Evolutionary conservation across 2,888 invertebrate species (phyloP).

Genomic region (Penaeus monodon): DNA sequence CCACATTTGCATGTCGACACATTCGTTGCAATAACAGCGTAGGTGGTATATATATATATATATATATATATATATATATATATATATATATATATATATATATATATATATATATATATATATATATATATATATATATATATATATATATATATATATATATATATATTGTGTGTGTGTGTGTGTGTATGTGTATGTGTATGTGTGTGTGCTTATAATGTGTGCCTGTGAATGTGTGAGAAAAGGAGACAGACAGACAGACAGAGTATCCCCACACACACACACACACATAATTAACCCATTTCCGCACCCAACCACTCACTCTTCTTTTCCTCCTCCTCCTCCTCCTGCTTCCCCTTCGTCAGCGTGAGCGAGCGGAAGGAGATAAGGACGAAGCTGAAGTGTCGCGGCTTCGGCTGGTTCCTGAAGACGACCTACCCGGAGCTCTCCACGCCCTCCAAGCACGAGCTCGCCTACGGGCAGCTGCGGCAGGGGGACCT

Average conservation of each 20-base stretch:
- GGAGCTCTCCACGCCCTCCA: conserved; percentile 35
- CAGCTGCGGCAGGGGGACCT: conserved; percentile 29
- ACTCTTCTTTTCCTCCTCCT: no score
- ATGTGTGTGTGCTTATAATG: conserved; percentile 4
- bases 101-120: background rate
- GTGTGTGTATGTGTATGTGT: conserved; percentile 17
- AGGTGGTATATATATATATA: no score
- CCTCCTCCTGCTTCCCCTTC: background rate
- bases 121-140: background rate
- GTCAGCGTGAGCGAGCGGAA: conserved; percentile 37
- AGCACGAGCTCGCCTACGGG: conserved; percentile 40
- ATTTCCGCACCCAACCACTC: no score
- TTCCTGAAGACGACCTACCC: conserved; percentile 44
- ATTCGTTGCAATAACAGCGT: no score
- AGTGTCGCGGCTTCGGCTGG: conserved; percentile 41
- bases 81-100: background rate
- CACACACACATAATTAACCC: no score
- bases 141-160: background rate
- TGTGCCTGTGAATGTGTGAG: background rate
- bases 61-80: background rate
- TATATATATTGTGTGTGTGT: background rate
- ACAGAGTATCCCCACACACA: background rate
- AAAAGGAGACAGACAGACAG: background rate
- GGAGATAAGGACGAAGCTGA: conserved; percentile 20
- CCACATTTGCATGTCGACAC: no score